phyloP scores from a whole-genome alignment of 2,797 vertebrate genomes.

The Ceryle rudis region DNA sequence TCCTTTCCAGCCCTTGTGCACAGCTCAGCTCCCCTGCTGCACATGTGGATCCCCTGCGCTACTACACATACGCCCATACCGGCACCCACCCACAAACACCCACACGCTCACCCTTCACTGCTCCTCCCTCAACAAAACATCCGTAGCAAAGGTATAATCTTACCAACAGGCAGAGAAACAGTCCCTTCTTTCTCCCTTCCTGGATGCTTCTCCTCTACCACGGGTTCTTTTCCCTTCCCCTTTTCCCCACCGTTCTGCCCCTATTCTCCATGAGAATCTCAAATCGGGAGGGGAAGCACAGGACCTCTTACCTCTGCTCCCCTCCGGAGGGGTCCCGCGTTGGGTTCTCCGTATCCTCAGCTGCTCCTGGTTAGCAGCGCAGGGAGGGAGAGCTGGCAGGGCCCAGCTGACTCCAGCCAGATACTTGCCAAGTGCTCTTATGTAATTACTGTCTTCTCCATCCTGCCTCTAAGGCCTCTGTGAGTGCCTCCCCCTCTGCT shows the following conservation, averaged over 20 bases:
- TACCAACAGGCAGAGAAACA: not conserved
- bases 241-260: not conserved
- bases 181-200: not conserved
- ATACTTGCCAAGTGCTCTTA: slow-evolving; percentile 63
- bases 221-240: not conserved
- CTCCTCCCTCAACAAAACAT: not conserved
- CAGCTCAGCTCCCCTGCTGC: not conserved
- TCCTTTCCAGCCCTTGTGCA: not conserved
- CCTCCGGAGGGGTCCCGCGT: not conserved
- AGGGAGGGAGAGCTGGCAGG: not conserved
- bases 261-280: accelerated
- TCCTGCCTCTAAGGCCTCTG: slow-evolving; percentile 52
- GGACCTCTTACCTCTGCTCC: slow-evolving; percentile 41
- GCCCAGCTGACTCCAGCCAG: slow-evolving; percentile 65
- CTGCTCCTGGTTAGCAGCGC: slow-evolving; percentile 40
- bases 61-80: not conserved
- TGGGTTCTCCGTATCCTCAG: slow-evolving; percentile 51
- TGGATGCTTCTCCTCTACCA: not conserved
- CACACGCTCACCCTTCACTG: accelerated
- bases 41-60: not conserved
- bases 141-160: not conserved
- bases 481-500: slow-evolving; percentile 13
- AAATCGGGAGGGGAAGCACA: accelerated
- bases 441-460: slow-evolving; percentile 72
- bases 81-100: not conserved